A percentile compares a stretch with the other conserved stretches of the same genome.
These are phyloP conservation scores for Atrina japonica DNA, from an alignment of 2,888 invertebrate species.

Conservation along the genomic window DNA sequence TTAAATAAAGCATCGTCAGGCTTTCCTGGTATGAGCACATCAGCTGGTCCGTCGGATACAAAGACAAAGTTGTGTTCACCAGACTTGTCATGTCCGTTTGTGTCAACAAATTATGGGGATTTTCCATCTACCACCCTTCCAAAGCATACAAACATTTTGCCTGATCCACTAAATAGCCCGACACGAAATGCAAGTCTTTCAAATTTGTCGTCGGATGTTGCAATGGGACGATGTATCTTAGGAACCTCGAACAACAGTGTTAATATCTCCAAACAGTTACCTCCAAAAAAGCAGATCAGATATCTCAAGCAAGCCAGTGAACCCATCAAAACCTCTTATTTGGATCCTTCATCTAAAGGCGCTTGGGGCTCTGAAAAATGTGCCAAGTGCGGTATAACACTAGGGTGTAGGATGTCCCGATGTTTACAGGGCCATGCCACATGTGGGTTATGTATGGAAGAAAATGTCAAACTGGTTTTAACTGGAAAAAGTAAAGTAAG, in stretches of 20 bases:
- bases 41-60: not conserved
- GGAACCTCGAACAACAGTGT: not conserved
- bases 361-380: conserved; percentile 46
- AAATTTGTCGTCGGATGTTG: not conserved
- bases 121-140: too few relatives aligned
- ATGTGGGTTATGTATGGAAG: conserved; percentile 71
- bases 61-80: not conserved
- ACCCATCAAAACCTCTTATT: conserved; percentile 14
- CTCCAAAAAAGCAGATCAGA: conserved; percentile 64
- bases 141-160: not conserved
- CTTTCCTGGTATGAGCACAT: not conserved
- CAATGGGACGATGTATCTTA: not conserved
- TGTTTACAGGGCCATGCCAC: conserved; percentile 71
- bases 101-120: too few relatives aligned
- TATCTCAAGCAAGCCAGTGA: conserved; percentile 45
- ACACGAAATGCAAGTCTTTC: conserved; percentile 11
- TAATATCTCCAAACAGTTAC: conserved; percentile 49
- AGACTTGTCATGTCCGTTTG: too few relatives aligned
- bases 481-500: conserved; percentile 68
- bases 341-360: conserved; percentile 13
- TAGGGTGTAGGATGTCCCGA: conserved; percentile 60
- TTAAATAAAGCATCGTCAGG: conserved; percentile 3
- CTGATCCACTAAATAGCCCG: not conserved
- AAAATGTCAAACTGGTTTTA: conserved; percentile 72
- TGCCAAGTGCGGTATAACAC: conserved; percentile 51